Conservation (phyloP, 2,113 vertebrate genomes). For the Aptenodytes forsteri region DNA sequence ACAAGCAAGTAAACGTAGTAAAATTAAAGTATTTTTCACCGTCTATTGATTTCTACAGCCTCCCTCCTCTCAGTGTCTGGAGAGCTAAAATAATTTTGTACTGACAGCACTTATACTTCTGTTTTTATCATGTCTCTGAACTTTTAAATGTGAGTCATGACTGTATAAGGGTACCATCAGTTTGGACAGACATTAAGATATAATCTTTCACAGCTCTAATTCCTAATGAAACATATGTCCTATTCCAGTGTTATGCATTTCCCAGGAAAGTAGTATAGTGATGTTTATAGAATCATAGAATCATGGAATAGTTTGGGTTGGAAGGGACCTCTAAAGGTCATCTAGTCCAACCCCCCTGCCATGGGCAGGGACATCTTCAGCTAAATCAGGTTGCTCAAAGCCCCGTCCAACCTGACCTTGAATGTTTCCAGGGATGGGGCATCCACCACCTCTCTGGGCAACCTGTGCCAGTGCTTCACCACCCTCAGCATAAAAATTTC, state of each 20-base stretch:
- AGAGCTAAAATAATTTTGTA: not conserved
- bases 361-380: too few species aligned
- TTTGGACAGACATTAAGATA: not conserved
- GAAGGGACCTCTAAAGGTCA: too few species aligned
- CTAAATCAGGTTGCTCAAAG: too few species aligned
- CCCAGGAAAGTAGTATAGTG: not conserved
- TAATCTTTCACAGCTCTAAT: not conserved
- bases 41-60: not conserved
- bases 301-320: too few species aligned
- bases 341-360: too few species aligned
- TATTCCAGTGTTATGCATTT: not conserved
- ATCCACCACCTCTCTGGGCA: too few species aligned
- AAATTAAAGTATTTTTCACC: not conserved
- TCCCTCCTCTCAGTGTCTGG: not conserved
- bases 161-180: not conserved
- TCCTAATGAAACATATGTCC: not conserved
- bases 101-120: not conserved
- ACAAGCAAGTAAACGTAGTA: not conserved
- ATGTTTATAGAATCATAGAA: not conserved
- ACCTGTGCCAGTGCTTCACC: too few species aligned
- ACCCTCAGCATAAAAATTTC: too few species aligned
- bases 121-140: not conserved
- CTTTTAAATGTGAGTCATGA: not conserved
- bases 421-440: too few species aligned
- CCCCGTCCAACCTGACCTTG: too few species aligned